Base-by-base conservation (phyloP, 2,113 vertebrate genomes). In the Glaucidium brasilianum region DNA sequence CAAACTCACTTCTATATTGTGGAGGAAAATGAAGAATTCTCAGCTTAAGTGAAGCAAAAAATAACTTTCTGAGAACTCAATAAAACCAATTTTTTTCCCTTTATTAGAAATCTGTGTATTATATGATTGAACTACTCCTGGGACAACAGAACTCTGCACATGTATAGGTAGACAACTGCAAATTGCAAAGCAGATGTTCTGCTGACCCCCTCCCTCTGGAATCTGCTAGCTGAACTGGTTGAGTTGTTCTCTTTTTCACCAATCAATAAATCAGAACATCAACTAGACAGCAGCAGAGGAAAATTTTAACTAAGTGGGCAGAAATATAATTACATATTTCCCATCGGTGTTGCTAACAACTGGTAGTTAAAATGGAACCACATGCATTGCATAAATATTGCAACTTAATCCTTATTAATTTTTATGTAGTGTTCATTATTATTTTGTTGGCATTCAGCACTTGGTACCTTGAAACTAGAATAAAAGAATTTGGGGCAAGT, bases 81-180 rank as follows among this genome's bases (percentile, higher is more conserved):
- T 27, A 95, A 94, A 72, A 72, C 14, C 15, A 49, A 37, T 17
- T 79, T 87, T 95, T 85, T 90, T 59, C 8, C 55, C 88, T 91
- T 88, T 82, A 80, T 96, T 96, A 84, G 23, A 91, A 93, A 6
- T 72, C 41, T 74, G 12, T n/a, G 26, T 74, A 75, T 52, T 72
- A 62, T 10, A 32, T 53, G 56, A 81, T 60, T 76, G 60, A 96
- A 55, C 62, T 81, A 72, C 37, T 77, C 53, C 26, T 10, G 27
- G 45, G 77, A 96, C 30, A 72, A 60, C 20, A 95, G 75, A 96
- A 76, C 18, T 77, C 37, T 67, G 53, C 32, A 71, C n/a, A 91
- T 85, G 69, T 97, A 84, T 83, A 91, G 91, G 41, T 62, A 95
- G 85, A 81, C 81, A 95, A 95, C 85, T 58, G 34, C 41, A 92